Evolutionary conservation across 2,888 invertebrate genomes (phyloP), one percentile per base, ranked within the genome.

Genomic region (Eumerus sabulonum): DNA sequence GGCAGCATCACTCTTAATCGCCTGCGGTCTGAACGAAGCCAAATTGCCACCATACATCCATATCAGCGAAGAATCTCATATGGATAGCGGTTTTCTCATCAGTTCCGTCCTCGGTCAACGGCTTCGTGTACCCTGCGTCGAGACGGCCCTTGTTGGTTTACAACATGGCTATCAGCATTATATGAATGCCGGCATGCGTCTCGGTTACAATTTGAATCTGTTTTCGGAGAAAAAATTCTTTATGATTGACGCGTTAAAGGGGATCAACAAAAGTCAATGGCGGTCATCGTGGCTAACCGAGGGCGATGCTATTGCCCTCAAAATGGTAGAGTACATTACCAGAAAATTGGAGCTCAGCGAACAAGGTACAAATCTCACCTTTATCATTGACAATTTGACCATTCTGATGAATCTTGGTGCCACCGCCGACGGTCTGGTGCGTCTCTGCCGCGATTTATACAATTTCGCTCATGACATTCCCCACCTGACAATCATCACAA

Each of bases 101-200:
- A 93, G 92, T 85, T 92, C 93, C 83, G 89, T 94, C 12, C 87
- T 94, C 54, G 91, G 91, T 0, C 91, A 93, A 83, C 91, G 92
- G 38, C 86, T 92, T 56, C 91, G 92, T 83, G 91, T 91, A 76
- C 91, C 92, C 74, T 86, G 88, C 27, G 89, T 90, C 67, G 91
- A 91, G 60, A 88, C 93, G 5, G 90, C 94, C 83, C 88, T 95
- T 53, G 89, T 94, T 54, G 91, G 92, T 56, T 90, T 93, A 74
- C 95, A 95, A 85, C 93, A 94, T 84, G 92, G 93, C 1, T 89
- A 93, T 53, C 91, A 91, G 62, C 95, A 95, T 85, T 95, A 94
- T 84, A 92, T 94, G 73, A 93, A 92, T 88, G 91, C 94, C 38
- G 93, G 94, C 12, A 92, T 93, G 85, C 93, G 93, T 84, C 90